Base-by-base conservation (phyloP, 2,797 vertebrate species). In the Notamacropus eugenii region DNA sequence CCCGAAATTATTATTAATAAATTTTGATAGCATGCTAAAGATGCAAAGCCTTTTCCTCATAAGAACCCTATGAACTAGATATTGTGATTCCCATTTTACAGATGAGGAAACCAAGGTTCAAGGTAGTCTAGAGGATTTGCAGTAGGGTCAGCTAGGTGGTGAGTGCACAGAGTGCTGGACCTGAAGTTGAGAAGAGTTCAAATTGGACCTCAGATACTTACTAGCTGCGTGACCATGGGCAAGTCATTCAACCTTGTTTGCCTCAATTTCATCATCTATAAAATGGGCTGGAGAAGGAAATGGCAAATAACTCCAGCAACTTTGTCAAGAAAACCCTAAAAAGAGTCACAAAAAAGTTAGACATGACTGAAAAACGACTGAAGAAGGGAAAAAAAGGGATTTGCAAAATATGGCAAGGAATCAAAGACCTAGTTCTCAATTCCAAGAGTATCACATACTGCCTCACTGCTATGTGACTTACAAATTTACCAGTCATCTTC, bases 131-230 rank as follows among this genome's bases (percentile, higher is more conserved):
- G 29, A 8, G 19, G 28, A 82, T 82, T 82, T 82, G 16, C n/a
- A 46, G 29, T 46, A 46, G n/a, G 8, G 19, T 0, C 16, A 40
- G 62, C n/a, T 74, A 24, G n/a, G 6, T 46, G n/a, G 19, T 22
- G 1, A 2, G 67, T 46, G 16, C 1, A 82, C 24, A 82, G n/a
- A 46, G 67, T 1, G 1, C 0, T 24, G 0, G n/a, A 1, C 22
- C 5, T 24, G 19, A 29, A 9, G 67, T 24, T 2, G 40, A 9
- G 40, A 82, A 46, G 40, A 82, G 74, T 82, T 46, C 74, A 82
- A 82, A 82, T 24, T 4, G 10, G 22, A 2, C 2, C 40, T 24
- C 40, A 82, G 67, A 74, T 16, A n/a, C 12, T 62, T 62, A 62
- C 14, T 74, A 22, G 16, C n/a, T 46, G 22, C 46, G 16, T 46